phyloP scores from a whole-genome alignment of 2,797 vertebrate species.

The Pipistrellus pygmaeus region DNA sequence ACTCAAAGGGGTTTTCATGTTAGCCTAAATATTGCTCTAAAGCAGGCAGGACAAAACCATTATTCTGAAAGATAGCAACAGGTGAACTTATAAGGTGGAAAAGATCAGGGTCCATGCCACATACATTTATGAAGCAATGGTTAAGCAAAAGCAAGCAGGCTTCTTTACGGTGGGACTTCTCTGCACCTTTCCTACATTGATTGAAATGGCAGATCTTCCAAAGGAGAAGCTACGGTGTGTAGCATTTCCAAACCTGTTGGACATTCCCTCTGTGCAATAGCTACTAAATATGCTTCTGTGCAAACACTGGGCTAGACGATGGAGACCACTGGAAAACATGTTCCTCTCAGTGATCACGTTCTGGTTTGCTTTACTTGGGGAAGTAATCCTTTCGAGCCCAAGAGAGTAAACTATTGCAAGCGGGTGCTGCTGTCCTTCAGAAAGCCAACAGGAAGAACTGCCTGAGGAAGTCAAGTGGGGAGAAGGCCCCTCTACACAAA shows the following conservation, averaged over 20 bases:
- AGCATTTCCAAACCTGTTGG: background rate
- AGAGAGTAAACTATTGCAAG: background rate
- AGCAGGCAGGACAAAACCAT: background rate
- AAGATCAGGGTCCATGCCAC: background rate
- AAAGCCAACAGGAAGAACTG: background rate
- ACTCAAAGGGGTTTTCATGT: background rate
- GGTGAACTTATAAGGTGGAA: background rate
- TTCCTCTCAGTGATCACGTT: background rate
- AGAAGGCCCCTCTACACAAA: background rate
- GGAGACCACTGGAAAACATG: slow-evolving; percentile 1
- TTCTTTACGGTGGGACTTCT: background rate
- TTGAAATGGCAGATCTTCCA: background rate
- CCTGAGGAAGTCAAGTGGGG: background rate
- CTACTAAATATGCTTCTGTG: background rate
- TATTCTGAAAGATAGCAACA: background rate
- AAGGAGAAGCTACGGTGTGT: background rate
- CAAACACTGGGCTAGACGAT: background rate
- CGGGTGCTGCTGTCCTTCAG: background rate
- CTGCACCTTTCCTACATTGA: background rate
- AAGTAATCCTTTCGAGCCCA: background rate
- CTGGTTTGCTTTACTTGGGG: background rate
- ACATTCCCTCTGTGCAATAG: background rate
- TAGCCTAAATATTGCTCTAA: background rate
- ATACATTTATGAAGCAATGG: background rate
- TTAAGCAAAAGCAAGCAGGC: background rate